Conservation (phyloP, 2,797 vertebrate species). For the Dryobates pubescens region DNA sequence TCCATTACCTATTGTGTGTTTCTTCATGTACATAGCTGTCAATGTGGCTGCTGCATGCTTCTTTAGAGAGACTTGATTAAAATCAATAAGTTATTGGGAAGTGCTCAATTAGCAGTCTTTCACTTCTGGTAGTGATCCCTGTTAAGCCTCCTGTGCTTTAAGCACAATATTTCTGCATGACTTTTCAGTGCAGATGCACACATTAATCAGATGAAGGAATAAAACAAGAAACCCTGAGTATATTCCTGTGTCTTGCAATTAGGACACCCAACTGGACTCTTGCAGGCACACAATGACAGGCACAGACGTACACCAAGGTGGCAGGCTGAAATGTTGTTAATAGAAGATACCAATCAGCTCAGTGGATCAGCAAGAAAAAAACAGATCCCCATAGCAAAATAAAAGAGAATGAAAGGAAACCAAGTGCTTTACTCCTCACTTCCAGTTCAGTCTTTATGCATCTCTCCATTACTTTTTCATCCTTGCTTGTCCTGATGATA, state of each 20-base stretch:
- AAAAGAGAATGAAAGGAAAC: background rate
- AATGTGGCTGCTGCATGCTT: slow-evolving; percentile 51
- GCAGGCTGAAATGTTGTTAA: background rate
- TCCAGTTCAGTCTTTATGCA: background rate
- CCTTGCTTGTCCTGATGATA: background rate
- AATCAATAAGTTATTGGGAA: slow-evolving; percentile 77
- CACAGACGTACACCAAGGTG: rapidly evolving
- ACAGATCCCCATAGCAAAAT: background rate
- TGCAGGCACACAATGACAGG: background rate
- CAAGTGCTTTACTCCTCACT: background rate
- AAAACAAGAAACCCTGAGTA: background rate
- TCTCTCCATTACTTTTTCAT: background rate
- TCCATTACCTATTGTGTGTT: slow-evolving; percentile 3
- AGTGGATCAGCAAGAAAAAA: background rate
- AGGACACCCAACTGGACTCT: background rate
- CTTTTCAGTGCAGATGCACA: slow-evolving; percentile 12
- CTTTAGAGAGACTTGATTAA: slow-evolving; percentile 72
- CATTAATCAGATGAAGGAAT: slow-evolving; percentile 39
- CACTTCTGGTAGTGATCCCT: slow-evolving; percentile 61
- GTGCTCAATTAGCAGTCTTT: slow-evolving; percentile 73
- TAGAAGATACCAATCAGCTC: background rate
- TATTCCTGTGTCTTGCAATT: background rate
- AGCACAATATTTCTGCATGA: slow-evolving; percentile 41
- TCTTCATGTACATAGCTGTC: slow-evolving; percentile 30
- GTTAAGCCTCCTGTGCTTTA: slow-evolving; percentile 59